phyloP scores from a whole-genome alignment of 2,888 invertebrate genomes.

The Sinotaia quadrata region DNA sequence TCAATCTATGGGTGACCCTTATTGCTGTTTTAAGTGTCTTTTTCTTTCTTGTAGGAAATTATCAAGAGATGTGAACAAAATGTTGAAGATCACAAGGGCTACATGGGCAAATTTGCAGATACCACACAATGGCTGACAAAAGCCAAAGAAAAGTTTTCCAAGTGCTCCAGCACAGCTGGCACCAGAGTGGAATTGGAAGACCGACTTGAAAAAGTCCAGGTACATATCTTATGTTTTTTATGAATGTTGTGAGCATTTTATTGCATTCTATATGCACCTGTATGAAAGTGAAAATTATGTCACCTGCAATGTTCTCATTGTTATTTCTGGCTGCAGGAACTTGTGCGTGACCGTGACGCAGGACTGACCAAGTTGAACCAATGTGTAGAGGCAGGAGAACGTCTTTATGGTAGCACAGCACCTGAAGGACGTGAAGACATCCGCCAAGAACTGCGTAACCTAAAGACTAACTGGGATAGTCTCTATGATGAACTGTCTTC shows the following conservation, averaged over 20 bases:
- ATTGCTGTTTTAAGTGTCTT: background rate
- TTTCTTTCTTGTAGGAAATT: constrained; percentile 76
- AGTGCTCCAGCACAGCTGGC: constrained; percentile 84
- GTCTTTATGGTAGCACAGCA: constrained; percentile 92
- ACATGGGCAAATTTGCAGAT: constrained; percentile 90
- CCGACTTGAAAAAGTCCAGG: constrained; percentile 78
- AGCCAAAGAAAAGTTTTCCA: constrained; percentile 85
- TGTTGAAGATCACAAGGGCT: constrained; percentile 93
- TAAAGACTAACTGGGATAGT: constrained; percentile 90
- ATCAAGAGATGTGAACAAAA: constrained; percentile 93
- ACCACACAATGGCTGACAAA: constrained; percentile 94
- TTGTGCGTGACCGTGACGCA: constrained; percentile 84
- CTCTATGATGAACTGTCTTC: constrained; percentile 87
- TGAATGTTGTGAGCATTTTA: background rate
- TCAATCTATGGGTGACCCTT: background rate
- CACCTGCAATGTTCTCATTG: too few species aligned
- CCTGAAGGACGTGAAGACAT: constrained; percentile 91
- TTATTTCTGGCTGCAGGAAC: too few species aligned
- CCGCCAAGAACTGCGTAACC: constrained; percentile 85
- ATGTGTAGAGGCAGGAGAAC: constrained; percentile 85
- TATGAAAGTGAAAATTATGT: too few species aligned
- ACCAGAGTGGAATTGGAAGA: constrained; percentile 88
- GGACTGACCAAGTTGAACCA: constrained; percentile 85
- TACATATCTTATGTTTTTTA: constrained; percentile 28
- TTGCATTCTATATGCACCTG: too few species aligned